phyloP scores from a whole-genome alignment of 2,888 invertebrate genomes.

The Blomia tropicalis region DNA sequence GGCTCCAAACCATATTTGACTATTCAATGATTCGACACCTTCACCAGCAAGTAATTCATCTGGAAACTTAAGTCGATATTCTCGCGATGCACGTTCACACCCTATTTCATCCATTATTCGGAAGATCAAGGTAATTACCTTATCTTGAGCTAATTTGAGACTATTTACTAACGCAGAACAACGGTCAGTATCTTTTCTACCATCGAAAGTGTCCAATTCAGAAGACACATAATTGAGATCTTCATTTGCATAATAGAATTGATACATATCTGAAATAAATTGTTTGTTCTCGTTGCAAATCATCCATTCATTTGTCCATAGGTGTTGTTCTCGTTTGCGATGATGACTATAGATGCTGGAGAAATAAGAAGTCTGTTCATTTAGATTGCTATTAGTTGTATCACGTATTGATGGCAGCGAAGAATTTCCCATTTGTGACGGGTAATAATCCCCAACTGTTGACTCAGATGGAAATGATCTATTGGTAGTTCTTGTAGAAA shows the following conservation, averaged over 20 bases:
- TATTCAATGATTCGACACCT: conserved; percentile 69
- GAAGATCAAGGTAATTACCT: conserved; percentile 25
- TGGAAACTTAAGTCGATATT: conserved; percentile 93
- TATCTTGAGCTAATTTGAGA: conserved; percentile 25
- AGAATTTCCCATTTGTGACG: not conserved
- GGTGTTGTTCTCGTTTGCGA: not conserved
- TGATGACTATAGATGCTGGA: not conserved
- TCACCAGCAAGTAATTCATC: conserved; percentile 76
- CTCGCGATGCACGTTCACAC: conserved; percentile 64
- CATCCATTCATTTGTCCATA: not conserved
- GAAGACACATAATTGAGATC: conserved; percentile 83
- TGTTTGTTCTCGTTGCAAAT: too few relatives aligned
- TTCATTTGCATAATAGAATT: conserved; percentile 96
- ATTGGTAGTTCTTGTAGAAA: not conserved
- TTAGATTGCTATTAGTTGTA: conserved; percentile 31
- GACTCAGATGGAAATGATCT: not conserved
- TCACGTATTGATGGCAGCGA: too few relatives aligned
- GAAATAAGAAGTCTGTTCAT: conserved; percentile 14
- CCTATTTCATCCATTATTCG: conserved; percentile 27
- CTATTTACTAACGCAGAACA: conserved; percentile 89
- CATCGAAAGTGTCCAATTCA: conserved; percentile 96
- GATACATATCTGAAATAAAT: conserved; percentile 47
- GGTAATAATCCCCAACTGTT: not conserved
- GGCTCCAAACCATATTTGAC: conserved; percentile 98
- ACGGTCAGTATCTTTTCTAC: conserved; percentile 91